These are phyloP conservation scores for Drosophila yooni DNA, from an alignment of 2,888 invertebrate species.

Conservation along the genomic window DNA sequence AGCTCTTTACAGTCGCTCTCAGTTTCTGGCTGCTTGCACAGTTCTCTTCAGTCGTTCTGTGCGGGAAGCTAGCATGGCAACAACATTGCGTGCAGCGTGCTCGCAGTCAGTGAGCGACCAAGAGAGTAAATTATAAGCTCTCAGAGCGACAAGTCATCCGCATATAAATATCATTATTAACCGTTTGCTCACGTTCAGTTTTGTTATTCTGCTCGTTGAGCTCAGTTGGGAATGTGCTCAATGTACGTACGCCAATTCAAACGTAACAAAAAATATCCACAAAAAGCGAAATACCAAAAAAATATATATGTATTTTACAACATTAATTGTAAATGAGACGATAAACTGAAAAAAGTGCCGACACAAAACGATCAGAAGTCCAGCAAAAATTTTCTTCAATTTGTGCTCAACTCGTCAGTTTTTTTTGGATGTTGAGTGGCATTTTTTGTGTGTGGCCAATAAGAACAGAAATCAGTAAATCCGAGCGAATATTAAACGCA, in stretches of 20 bases:
- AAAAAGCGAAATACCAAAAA: constrained; percentile 28
- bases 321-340: constrained; percentile 17
- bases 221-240: constrained; percentile 34
- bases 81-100: background rate
- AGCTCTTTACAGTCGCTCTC: background rate
- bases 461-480: constrained; percentile 8
- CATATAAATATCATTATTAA: constrained; percentile 56
- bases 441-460: constrained; percentile 29
- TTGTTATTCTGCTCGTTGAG: constrained; percentile 56
- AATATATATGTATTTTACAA: constrained; percentile 27
- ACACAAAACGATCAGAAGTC: constrained; percentile 5
- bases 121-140: constrained; percentile 22
- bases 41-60: background rate
- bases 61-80: background rate
- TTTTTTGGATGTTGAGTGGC: constrained; percentile 45
- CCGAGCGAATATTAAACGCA: background rate
- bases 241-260: constrained; percentile 30
- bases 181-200: constrained; percentile 42
- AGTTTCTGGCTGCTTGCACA: background rate
- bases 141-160: constrained; percentile 23
- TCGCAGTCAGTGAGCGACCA: constrained; percentile 13
- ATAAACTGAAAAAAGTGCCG: constrained; percentile 12
- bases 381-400: constrained; percentile 10
- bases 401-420: constrained; percentile 45
- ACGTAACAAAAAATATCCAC: constrained; percentile 21